A percentile compares a stretch with the other conserved stretches of the same genome.
Conservation (phyloP, 2,113 vertebrate genomes). For the Axis porcinus region DNA sequence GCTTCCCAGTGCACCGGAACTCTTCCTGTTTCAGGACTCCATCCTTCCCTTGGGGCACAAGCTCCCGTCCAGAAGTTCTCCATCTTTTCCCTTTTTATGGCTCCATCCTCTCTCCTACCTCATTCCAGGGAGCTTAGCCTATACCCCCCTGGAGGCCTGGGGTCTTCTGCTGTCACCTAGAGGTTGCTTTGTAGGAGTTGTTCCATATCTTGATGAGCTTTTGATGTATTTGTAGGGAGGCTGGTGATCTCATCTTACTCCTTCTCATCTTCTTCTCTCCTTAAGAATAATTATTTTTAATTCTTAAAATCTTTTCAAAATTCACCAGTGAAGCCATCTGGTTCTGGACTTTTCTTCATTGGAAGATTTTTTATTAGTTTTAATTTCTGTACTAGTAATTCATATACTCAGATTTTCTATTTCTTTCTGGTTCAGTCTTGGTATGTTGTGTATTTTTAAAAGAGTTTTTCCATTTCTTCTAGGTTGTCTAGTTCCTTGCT, state of each 20-base stretch:
- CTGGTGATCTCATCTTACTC: background rate
- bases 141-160: background rate
- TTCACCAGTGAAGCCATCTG: background rate
- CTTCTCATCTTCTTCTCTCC: background rate
- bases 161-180: background rate
- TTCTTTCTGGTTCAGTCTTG: too few relatives aligned
- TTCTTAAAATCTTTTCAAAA: background rate
- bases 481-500: background rate
- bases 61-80: background rate
- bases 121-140: background rate
- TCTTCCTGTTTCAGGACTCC: background rate
- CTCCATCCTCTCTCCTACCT: background rate
- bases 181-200: background rate
- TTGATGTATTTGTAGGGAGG: background rate
- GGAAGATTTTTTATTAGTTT: background rate
- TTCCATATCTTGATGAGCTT: background rate
- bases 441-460: too few relatives aligned
- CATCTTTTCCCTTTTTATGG: background rate
- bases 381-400: background rate
- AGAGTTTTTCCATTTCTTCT: too few relatives aligned
- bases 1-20: background rate
- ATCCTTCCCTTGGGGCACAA: background rate
- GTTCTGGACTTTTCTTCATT: background rate
- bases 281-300: background rate
- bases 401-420: background rate